Conservation (phyloP, 2,888 invertebrate species). For the Pocota personata region DNA sequence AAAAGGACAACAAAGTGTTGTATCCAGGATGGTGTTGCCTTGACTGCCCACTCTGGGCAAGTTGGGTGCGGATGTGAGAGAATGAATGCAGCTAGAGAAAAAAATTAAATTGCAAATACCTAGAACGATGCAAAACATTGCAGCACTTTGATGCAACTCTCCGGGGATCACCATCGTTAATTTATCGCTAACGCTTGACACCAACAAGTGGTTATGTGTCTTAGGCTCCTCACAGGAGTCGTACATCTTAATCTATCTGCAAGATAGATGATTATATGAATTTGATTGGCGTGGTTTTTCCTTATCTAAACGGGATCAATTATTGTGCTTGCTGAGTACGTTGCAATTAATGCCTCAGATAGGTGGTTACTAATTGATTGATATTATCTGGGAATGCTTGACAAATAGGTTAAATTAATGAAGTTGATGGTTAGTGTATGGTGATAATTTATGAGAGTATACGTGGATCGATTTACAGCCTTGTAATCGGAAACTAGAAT, state of each 20-base stretch:
- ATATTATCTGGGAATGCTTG: constrained; percentile 3
- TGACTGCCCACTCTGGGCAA: background rate
- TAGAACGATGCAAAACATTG: background rate
- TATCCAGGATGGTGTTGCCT: background rate
- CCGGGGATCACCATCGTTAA: background rate
- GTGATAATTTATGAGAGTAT: background rate
- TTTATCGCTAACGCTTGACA: constrained; percentile 17
- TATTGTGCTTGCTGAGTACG: background rate
- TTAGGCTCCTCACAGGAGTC: constrained; percentile 8
- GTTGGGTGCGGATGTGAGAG: constrained; percentile 23
- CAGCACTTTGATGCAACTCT: constrained; percentile 3
- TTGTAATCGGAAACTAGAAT: no score
- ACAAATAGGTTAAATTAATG: background rate
- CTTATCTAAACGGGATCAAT: constrained; percentile 23
- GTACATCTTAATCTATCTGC: background rate
- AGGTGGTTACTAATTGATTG: constrained; percentile 31
- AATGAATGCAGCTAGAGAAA: background rate
- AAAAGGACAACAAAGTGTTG: constrained; percentile 31
- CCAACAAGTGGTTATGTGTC: constrained; percentile 44
- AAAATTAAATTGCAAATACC: constrained; percentile 7
- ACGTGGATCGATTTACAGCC: no score
- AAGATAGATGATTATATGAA: background rate
- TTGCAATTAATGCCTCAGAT: constrained; percentile 13
- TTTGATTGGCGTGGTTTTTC: background rate
- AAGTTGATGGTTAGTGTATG: background rate